Evolutionary conservation across 1,140 invertebrate species (phyloP), one percentile per base, ranked within the genome.

Genomic region (Aphaenogaster ashmeadi): DNA sequence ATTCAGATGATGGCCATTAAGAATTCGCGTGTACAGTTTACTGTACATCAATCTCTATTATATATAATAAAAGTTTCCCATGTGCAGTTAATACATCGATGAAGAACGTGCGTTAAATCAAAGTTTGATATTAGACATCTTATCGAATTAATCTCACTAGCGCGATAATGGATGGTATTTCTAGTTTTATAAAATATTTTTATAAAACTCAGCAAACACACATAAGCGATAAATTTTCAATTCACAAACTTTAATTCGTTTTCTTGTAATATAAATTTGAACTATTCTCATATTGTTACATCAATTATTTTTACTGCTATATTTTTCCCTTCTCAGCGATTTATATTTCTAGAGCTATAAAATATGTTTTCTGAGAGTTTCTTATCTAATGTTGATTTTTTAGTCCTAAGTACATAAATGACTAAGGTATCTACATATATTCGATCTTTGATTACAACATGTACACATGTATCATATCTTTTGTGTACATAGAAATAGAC

Each of bases 151-250:
- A 74, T 52, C 9, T 74, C 50, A 36, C 33, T 2, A 74, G 33
- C 18, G 71, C 50, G 71, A 74, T 74, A 50, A 54, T 36, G 9
- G 33, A 74, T 52, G 52, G 52, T 38, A 54, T 74, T 50, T 74
- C 50, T 74, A 74, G 6, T n/a, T 21, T 54, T 7, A 6, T 56
- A n/a, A 7, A 33, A 50, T 50, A 69, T 50, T 69, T 66, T 69
- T 69, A 47, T 47, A 33, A 50, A 69, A 27, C 6, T 50, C 18
- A n/a, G 41, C 41, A 69, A 66, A 69, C 8, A 27, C 27, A 27
- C 27, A 27, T 21, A 21, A 41, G 36, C 8, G 3, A 41, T 4
- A 47, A 13, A 47, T 7, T 47, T 67, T 47, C 5, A 11, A 11
- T 47, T 47, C 1, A 21, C 18, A 66, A 9, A n/a, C 3, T 44